These are phyloP conservation scores for Sinonovacula constricta DNA, from an alignment of 1,140 invertebrate genomes.

Conservation along the genomic window DNA sequence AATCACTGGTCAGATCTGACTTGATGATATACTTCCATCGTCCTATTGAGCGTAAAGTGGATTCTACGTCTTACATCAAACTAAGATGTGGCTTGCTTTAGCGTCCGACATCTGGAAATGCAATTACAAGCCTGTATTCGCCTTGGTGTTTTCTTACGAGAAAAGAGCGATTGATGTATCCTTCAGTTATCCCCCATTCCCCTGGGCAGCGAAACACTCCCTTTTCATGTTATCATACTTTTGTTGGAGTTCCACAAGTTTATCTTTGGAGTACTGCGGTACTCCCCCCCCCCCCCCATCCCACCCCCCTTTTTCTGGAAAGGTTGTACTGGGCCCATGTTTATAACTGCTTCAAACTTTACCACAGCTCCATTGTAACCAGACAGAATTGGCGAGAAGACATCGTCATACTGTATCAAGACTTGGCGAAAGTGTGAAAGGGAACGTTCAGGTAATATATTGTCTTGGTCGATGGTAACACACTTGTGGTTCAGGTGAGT, in stretches of 20 bases:
- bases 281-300: slow-evolving; percentile 53
- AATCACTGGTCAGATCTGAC: background rate
- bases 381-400: slow-evolving; percentile 14
- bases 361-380: slow-evolving; percentile 46
- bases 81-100: slow-evolving; percentile 57
- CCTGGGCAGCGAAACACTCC: slow-evolving; percentile 14
- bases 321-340: slow-evolving; percentile 53
- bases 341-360: slow-evolving; percentile 36
- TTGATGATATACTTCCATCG: slow-evolving; percentile 51
- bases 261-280: slow-evolving; percentile 39
- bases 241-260: slow-evolving; percentile 47
- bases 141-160: slow-evolving; percentile 20
- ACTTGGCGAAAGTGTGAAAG: background rate
- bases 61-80: slow-evolving; percentile 43
- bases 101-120: slow-evolving; percentile 40
- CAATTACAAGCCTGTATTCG: slow-evolving; percentile 30
- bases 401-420: slow-evolving; percentile 11
- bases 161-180: slow-evolving; percentile 32
- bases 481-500: background rate
- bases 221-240: slow-evolving; percentile 3
- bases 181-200: slow-evolving; percentile 11
- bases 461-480: slow-evolving; percentile 27
- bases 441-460: background rate
- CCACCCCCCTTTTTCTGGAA: slow-evolving; percentile 56
- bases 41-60: slow-evolving; percentile 50